Percentiles rank a stretch among this genome's conserved stretches.
Conservation (phyloP, 2,888 invertebrate species). For the Ptilodon capucinus region DNA sequence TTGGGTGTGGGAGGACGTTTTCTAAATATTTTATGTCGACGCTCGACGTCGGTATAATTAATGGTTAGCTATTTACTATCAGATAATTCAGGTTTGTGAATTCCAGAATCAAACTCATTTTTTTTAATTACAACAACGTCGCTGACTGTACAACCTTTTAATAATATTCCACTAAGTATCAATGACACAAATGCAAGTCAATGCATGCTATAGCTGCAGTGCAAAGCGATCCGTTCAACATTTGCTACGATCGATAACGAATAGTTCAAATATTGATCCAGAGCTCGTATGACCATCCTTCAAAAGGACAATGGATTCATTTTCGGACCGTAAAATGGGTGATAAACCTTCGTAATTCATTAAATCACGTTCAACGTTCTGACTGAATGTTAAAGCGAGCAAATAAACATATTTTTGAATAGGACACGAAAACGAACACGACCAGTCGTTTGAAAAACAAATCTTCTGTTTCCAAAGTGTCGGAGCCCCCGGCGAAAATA, state of each 20-base stretch:
- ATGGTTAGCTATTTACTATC: slow-evolving; percentile 54
- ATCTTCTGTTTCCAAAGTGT: slow-evolving; percentile 21
- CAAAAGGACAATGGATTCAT: slow-evolving; percentile 15
- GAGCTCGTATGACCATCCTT: neutral
- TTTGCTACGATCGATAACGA: neutral
- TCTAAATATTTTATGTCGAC: slow-evolving; percentile 56
- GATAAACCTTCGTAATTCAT: slow-evolving; percentile 33
- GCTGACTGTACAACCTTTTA: slow-evolving; percentile 2
- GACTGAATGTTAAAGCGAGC: slow-evolving; percentile 31
- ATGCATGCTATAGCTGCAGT: neutral
- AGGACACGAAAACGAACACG: slow-evolving; percentile 22
- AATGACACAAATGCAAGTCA: slow-evolving; percentile 5
- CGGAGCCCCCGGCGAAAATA: slow-evolving; percentile 15
- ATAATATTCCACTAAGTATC: slow-evolving; percentile 10
- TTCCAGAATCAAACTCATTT: slow-evolving; percentile 16
- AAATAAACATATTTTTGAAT: slow-evolving; percentile 35
- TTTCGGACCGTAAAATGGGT: slow-evolving; percentile 17
- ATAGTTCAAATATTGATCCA: slow-evolving; percentile 3
- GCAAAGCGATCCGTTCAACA: too few relatives aligned
- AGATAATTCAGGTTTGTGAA: slow-evolving; percentile 18
- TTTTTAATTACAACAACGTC: slow-evolving; percentile 5
- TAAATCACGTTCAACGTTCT: slow-evolving; percentile 41
- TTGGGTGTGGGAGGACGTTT: slow-evolving; percentile 57
- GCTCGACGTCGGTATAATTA: slow-evolving; percentile 50
- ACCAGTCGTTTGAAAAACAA: slow-evolving; percentile 37